Percentiles rank a stretch among this genome's conserved stretches.
These are phyloP conservation scores for Ctenosaura bakeri DNA, from an alignment of 2,797 vertebrate genomes.

Conservation along the genomic window DNA sequence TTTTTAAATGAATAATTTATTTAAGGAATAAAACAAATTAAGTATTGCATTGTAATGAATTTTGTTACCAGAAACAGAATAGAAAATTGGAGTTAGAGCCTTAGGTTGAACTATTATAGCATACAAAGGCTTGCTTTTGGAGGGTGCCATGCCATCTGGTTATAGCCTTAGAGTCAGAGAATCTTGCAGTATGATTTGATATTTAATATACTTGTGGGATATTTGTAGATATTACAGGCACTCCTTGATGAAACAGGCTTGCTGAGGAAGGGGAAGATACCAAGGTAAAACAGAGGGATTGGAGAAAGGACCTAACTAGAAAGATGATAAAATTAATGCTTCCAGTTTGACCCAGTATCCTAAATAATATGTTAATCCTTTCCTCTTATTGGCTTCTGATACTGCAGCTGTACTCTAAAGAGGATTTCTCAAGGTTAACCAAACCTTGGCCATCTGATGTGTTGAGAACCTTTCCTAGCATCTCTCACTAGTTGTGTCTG, in stretches of 20 bases:
- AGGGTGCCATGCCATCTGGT: neutral
- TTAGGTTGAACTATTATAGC: neutral
- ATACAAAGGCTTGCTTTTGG: no score
- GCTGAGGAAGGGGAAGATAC: no score
- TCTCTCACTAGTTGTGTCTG: constrained; percentile 20
- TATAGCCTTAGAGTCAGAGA: neutral
- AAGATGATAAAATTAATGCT: constrained; percentile 2
- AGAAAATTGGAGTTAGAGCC: neutral
- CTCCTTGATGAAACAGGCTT: neutral
- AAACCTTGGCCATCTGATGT: neutral
- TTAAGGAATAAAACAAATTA: neutral
- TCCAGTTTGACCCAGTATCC: constrained; percentile 32
- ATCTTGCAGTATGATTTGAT: neutral
- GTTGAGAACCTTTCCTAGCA: neutral
- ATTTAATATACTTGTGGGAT: neutral
- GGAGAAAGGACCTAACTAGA: neutral
- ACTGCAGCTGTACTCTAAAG: constrained; percentile 18
- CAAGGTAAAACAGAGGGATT: neutral
- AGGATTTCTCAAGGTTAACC: constrained; percentile 45
- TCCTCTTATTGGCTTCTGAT: neutral
- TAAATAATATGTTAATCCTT: constrained; percentile 16
- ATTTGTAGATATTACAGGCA: neutral
- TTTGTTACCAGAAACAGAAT: neutral
- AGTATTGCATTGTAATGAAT: neutral
- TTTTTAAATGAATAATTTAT: neutral